These are phyloP conservation scores for Coreius guichenoti DNA, from an alignment of 2,797 vertebrate genomes.

Conservation along the genomic window DNA sequence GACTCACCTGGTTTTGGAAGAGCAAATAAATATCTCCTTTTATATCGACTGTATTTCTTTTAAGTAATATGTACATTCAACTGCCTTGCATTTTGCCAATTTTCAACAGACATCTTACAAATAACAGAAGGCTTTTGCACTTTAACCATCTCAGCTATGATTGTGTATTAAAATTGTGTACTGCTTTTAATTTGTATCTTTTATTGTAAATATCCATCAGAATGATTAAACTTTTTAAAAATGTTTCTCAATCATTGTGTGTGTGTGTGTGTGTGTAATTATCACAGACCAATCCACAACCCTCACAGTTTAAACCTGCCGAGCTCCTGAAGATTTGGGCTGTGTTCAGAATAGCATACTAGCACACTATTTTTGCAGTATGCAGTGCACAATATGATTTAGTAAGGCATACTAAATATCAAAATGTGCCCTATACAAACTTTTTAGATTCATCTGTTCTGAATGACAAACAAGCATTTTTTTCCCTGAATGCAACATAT, in stretches of 20 bases:
- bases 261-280: neutral
- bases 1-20: neutral
- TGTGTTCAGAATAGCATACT: neutral
- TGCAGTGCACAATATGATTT: neutral
- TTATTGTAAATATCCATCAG: conserved; percentile 1
- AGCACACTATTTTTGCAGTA: neutral
- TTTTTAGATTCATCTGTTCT: neutral
- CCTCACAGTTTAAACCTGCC: neutral
- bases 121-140: neutral
- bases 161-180: neutral
- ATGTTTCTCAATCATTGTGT: neutral
- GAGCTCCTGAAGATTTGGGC: neutral
- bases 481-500: neutral
- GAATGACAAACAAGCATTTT: neutral
- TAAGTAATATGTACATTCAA: neutral
- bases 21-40: neutral
- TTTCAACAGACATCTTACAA: neutral
- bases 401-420: neutral
- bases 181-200: neutral
- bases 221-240: neutral
- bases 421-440: neutral
- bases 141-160: neutral
- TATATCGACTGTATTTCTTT: neutral
- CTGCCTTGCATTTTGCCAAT: neutral
- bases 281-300: neutral